phyloP scores from a whole-genome alignment of 2,888 invertebrate species.

The Hypolimnas misippus region DNA sequence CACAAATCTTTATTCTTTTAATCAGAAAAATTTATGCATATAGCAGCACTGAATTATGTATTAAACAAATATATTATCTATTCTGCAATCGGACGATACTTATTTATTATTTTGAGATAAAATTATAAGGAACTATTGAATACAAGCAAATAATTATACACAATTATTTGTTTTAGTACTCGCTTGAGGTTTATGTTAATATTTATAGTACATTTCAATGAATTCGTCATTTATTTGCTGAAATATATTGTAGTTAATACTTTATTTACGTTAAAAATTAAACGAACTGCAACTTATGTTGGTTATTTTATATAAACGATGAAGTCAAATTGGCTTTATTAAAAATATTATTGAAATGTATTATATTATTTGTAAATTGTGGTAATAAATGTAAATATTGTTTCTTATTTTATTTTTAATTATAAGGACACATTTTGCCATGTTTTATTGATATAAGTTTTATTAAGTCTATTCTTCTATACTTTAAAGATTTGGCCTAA shows the following conservation, averaged over 20 bases:
- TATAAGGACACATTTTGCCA: slow-evolving; percentile 35
- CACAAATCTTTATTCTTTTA: too few relatives aligned
- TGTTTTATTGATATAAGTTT: slow-evolving; percentile 33
- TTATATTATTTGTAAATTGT: slow-evolving; percentile 59
- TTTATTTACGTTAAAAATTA: too few relatives aligned
- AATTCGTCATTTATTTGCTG: background rate
- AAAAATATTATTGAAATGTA: slow-evolving; percentile 6
- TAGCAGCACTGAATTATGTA: too few relatives aligned
- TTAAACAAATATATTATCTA: too few relatives aligned
- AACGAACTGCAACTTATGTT: too few relatives aligned
- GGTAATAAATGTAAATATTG: slow-evolving; percentile 69
- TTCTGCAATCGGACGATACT: too few relatives aligned
- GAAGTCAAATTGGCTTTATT: background rate
- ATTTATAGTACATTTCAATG: background rate
- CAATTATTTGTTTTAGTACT: too few relatives aligned
- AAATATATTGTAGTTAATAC: too few relatives aligned
- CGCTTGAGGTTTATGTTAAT: too few relatives aligned
- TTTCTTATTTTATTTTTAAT: slow-evolving; percentile 54
- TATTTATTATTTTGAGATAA: too few relatives aligned
- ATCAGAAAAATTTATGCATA: too few relatives aligned
- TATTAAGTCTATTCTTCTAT: slow-evolving; percentile 8
- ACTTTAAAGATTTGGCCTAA: slow-evolving; percentile 5
- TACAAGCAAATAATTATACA: background rate
- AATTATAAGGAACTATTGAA: background rate
- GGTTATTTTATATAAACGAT: too few relatives aligned